A percentile compares a stretch with the other conserved stretches of the same genome.
These are phyloP conservation scores for Aphelenchoides avenae DNA, from an alignment of 1,140 invertebrate species.

Conservation along the genomic window DNA sequence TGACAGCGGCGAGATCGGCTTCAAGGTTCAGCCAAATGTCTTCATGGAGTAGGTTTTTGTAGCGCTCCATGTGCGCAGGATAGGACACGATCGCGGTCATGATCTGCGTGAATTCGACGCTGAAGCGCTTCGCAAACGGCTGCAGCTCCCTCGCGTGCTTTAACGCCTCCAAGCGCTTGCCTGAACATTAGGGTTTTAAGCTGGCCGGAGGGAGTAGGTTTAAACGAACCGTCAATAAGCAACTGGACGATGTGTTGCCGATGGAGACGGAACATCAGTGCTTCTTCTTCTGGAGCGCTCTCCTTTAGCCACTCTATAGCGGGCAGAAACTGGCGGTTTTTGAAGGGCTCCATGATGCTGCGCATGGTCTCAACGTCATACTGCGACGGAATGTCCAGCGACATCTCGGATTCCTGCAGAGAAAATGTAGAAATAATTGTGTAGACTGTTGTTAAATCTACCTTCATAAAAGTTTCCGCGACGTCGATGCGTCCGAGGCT, in stretches of 20 bases:
- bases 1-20: slow-evolving; percentile 21
- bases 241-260: slow-evolving; percentile 41
- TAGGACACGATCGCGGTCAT: slow-evolving; percentile 40
- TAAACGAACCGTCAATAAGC: slow-evolving; percentile 17
- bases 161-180: slow-evolving; percentile 13
- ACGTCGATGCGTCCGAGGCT: slow-evolving; percentile 41
- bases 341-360: slow-evolving; percentile 37
- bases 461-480: slow-evolving; percentile 50
- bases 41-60: slow-evolving; percentile 38
- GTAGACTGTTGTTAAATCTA: slow-evolving; percentile 14
- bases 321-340: slow-evolving; percentile 32
- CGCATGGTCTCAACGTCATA: slow-evolving; percentile 26
- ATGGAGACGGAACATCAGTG: slow-evolving; percentile 39
- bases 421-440: slow-evolving; percentile 1
- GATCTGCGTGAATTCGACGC: slow-evolving; percentile 19
- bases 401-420: slow-evolving; percentile 43
- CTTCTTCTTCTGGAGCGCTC: slow-evolving; percentile 30
- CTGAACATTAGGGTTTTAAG: no score
- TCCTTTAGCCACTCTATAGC: slow-evolving; percentile 44
- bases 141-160: slow-evolving; percentile 19
- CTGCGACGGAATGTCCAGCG: slow-evolving; percentile 17
- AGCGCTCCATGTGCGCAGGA: slow-evolving; percentile 25
- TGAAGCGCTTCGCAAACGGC: slow-evolving; percentile 13
- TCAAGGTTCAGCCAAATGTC: slow-evolving; percentile 44
- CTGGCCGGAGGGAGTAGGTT: no score